Percentiles rank a stretch among this genome's conserved stretches.
These are phyloP conservation scores for Abramis brama DNA, from an alignment of 2,113 vertebrate species.

Conservation along the genomic window DNA sequence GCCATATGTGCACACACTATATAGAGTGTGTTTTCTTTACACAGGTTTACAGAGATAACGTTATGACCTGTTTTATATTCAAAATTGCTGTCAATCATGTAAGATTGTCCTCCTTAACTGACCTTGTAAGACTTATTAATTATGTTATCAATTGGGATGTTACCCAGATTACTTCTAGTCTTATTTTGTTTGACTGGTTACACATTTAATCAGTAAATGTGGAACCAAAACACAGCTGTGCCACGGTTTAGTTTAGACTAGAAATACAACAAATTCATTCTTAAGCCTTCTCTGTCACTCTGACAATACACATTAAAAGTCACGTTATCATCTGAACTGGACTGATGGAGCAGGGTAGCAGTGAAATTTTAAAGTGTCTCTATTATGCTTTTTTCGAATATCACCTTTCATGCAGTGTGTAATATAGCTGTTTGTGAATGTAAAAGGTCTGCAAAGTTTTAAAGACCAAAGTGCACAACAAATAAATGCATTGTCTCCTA, in stretches of 20 bases:
- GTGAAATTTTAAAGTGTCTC: not conserved
- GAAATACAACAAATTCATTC: not conserved
- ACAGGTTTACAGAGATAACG: not conserved
- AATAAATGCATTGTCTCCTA: no score
- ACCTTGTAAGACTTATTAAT: not conserved
- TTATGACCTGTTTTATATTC: not conserved
- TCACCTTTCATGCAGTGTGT: no score
- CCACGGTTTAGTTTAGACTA: not conserved
- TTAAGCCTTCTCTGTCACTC: not conserved
- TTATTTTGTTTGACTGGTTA: conserved; percentile 7
- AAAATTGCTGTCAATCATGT: not conserved
- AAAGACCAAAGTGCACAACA: no score
- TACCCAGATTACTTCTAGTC: not conserved
- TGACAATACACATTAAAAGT: not conserved
- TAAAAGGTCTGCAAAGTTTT: no score
- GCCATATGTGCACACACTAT: conserved; percentile 16
- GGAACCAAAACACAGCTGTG: not conserved
- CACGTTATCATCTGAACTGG: not conserved
- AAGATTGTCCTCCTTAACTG: not conserved
- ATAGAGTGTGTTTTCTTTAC: conserved; percentile 22
- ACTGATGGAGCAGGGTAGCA: not conserved
- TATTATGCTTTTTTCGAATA: no score
- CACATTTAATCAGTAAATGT: not conserved
- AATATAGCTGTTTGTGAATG: no score
- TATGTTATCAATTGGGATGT: conserved; percentile 3